These are phyloP conservation scores for Cryptoblepharus egeriae DNA, from an alignment of 2,797 vertebrate species.

Conservation along the genomic window DNA sequence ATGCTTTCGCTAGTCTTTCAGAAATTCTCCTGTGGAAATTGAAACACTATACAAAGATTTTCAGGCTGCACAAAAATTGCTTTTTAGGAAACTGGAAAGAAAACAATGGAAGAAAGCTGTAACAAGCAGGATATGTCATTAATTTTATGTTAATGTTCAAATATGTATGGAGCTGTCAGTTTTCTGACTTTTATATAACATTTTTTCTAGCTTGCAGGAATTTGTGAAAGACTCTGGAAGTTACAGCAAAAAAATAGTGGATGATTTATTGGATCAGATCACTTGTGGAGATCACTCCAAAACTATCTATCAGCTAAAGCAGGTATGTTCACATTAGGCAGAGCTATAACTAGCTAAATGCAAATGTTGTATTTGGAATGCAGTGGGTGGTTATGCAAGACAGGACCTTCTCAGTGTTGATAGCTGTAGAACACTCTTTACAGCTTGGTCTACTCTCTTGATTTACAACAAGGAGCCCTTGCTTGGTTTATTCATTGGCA, in stretches of 20 bases:
- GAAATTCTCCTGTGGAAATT: background rate
- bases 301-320: slow-evolving; percentile 88
- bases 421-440: too few relatives aligned
- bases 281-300: slow-evolving; percentile 92
- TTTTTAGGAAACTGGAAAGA: slow-evolving; percentile 17
- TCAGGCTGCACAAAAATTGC: too few relatives aligned
- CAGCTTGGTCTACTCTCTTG: too few relatives aligned
- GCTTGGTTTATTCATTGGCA: too few relatives aligned
- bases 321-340: slow-evolving; percentile 76
- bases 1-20: too few relatives aligned
- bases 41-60: background rate
- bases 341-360: background rate
- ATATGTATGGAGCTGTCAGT: background rate
- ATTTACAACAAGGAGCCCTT: too few relatives aligned
- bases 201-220: slow-evolving; percentile 89
- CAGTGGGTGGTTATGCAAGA: too few relatives aligned
- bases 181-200: background rate
- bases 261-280: slow-evolving; percentile 95
- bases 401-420: too few relatives aligned
- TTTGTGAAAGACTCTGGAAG: slow-evolving; percentile 92
- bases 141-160: background rate
- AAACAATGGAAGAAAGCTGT: background rate
- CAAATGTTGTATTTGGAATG: too few relatives aligned
- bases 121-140: background rate
- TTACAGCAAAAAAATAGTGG: slow-evolving; percentile 89